Evolutionary conservation across 1,140 invertebrate species (phyloP), one percentile per base, ranked within the genome.

Genomic region (Microvelia longipes): DNA sequence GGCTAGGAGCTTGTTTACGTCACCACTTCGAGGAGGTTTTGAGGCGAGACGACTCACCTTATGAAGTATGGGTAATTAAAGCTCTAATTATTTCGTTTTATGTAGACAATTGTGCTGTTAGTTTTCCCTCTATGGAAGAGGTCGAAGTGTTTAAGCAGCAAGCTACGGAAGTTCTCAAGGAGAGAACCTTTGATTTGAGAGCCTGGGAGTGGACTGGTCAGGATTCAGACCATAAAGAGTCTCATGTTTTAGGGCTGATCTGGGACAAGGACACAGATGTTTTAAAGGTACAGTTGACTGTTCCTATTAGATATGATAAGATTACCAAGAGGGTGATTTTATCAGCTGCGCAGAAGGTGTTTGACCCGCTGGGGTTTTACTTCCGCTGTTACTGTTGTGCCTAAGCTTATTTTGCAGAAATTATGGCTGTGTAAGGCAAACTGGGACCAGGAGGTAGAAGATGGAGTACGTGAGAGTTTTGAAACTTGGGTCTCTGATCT

Each of bases 301-400:
- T 71, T 5, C 76, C 72, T 62, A 67, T 75, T 26, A 29, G 15
- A 14, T 72, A 78, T 65, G 64, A 76, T 27, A 73, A 74, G 24
- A 69, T 64, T 15, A 64, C 62, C 5, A 15, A 26, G 24, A 5
- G 62, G 5, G 62, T 64, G 5, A 64, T 64, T 26, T n/a, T 64
- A 24, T 64, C 62, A 25, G 11, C 24, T 2, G 25, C 62, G 11
- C 25, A 64, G 25, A 11, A 25, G 24, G 69, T 79, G 25, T 79
- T 75, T 70, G 77, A 79, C 73, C 77, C 75, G 1, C 73, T 79
- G 1, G 77, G n/a, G 78, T 25, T 74, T 77, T 63, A 71, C 74
- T 11, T 28, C 69, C 24, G 77, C 77, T 25, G 71, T 75, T 19
- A 72, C 69, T 1, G 24, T 77, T 14, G 66, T 71, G n/a, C 73